phyloP scores from a whole-genome alignment of 2,888 invertebrate species.

The Meliscaeva auricollis region DNA sequence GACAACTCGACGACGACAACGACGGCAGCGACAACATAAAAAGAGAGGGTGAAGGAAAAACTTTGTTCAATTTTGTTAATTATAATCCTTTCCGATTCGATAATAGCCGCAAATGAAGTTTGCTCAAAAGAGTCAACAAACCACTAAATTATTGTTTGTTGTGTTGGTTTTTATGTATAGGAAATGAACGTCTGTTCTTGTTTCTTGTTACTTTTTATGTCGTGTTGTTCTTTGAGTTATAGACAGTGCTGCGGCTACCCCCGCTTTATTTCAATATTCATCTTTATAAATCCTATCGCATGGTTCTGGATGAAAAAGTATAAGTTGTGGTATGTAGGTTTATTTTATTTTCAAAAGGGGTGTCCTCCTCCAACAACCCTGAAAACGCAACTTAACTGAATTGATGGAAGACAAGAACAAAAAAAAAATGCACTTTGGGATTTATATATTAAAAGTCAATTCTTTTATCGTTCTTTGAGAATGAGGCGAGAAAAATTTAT shows the following conservation, averaged over 20 bases:
- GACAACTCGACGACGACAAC: constrained; percentile 1
- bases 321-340: constrained; percentile 11
- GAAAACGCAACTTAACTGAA: constrained; percentile 5
- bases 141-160: constrained; percentile 77
- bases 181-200: constrained; percentile 61
- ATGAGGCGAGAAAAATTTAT: constrained; percentile 66
- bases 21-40: neutral
- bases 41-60: constrained; percentile 57
- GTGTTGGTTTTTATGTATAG: constrained; percentile 55
- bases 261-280: constrained; percentile 5
- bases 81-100: constrained; percentile 84
- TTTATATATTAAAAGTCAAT: constrained; percentile 70
- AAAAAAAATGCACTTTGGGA: constrained; percentile 56
- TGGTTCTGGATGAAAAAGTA: constrained; percentile 10
- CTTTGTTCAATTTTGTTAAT: constrained; percentile 82
- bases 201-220: constrained; percentile 4
- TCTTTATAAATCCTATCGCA: too few species aligned
- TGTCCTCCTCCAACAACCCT: constrained; percentile 46
- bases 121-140: constrained; percentile 78
- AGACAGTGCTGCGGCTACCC: neutral
- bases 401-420: constrained; percentile 6
- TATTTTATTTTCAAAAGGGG: constrained; percentile 59
- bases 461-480: constrained; percentile 39
- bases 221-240: constrained; percentile 3
- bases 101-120: constrained; percentile 80